Evolutionary conservation across 1,140 invertebrate species (phyloP).

Genomic region (Samia ricini): DNA sequence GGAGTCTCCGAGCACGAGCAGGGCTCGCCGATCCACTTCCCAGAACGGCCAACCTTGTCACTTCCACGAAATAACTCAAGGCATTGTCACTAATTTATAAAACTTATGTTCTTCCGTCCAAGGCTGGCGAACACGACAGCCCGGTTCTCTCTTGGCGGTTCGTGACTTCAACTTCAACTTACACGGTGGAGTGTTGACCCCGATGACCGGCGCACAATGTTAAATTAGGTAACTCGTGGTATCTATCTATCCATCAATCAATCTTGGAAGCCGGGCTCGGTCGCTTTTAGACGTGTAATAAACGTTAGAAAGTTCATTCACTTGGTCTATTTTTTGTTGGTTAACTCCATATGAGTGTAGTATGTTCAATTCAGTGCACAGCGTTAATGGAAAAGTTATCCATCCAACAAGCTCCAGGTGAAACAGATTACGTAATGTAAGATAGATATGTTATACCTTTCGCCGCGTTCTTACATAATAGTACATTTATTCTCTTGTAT

Average conservation of each 20-base stretch:
- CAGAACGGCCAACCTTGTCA: constrained; percentile 68
- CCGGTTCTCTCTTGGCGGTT: constrained; percentile 26
- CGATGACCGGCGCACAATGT: constrained; percentile 22
- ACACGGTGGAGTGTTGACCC: constrained; percentile 29
- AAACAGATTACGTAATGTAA: constrained; percentile 2
- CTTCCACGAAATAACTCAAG: constrained; percentile 68
- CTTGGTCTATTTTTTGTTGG: constrained; percentile 48
- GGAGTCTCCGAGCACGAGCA: constrained; percentile 20
- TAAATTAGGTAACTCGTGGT: constrained; percentile 33
- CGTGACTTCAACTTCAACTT: constrained; percentile 28
- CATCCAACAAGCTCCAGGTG: background rate
- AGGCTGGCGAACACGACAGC: constrained; percentile 34
- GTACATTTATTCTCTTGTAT: background rate
- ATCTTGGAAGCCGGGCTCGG: constrained; percentile 27
- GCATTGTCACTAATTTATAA: constrained; percentile 74
- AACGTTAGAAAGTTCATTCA: constrained; percentile 53
- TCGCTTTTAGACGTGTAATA: constrained; percentile 37
- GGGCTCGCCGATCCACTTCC: constrained; percentile 44
- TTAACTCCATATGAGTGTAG: constrained; percentile 17
- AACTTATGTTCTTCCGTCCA: constrained; percentile 51
- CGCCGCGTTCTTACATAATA: background rate
- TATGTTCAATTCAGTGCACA: constrained; percentile 6
- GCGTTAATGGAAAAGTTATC: constrained; percentile 3
- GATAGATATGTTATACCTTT: background rate
- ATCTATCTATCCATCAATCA: constrained; percentile 40